Evolutionary conservation across 2,113 vertebrate genomes (phyloP), one percentile per base, ranked within the genome.

Genomic region (Eurystomus gularis): DNA sequence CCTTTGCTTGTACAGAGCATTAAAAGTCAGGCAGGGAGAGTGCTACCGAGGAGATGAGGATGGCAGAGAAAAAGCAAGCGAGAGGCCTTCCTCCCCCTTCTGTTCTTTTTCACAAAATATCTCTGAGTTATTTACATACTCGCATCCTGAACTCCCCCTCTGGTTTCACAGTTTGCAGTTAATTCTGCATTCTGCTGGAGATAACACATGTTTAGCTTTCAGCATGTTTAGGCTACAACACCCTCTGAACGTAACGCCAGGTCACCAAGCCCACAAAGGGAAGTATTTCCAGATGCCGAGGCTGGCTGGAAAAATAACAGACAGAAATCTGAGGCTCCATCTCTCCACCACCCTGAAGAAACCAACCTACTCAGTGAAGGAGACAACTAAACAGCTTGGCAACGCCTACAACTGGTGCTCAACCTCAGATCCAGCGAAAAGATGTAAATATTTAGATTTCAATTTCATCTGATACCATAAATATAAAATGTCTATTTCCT

Each of bases 401-500:
- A 89, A 97, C 82, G 83, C 95, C 94, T 86, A 96, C 96, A 93
- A 86, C 71, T 87, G 75, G 78, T 97, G 91, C 90, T 93, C 90
- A 96, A 95, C 94, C 91, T 86, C 90, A 80, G 92, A 95, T 93
- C 80, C 90, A 95, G 92, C 10, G 23, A 90, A 77, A 91, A 92
- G 92, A 96, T 89, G 95, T 96, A 97, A 97, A 97, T 96, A 96
- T 96, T 97, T 97, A 84, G 92, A 95, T 97, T 96, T 94, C 90
- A 19, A 96, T 86, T 96, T 94, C 84, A 91, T 91, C 82, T 82
- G 54, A 89, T 37, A 82, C 19, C 88, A 95, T 96, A 96, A 97
- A 96, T 94, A 95, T 71, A 89, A 94, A 96, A 94, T 76, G n/a
- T 61, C 88, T 80, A 71, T 75, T 86, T 94, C 83, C 77, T 78